These are phyloP conservation scores for Drosophila longiperda DNA, from an alignment of 2,888 invertebrate species.

Conservation along the genomic window DNA sequence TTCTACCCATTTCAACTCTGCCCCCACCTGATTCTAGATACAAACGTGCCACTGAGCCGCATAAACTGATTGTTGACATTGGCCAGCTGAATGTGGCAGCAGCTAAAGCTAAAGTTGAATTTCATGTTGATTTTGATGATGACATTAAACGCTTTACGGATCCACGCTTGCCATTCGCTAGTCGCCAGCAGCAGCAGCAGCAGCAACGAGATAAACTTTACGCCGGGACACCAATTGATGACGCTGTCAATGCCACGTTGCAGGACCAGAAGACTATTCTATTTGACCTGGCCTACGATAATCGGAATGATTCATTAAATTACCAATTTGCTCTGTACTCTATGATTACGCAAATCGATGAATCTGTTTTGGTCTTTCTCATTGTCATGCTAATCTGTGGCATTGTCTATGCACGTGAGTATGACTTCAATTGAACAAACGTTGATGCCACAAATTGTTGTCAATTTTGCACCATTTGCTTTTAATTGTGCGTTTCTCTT, in stretches of 20 bases:
- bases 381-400: conserved; percentile 85
- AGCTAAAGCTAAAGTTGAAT: conserved; percentile 11
- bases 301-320: conserved; percentile 78
- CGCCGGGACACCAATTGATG: conserved; percentile 30
- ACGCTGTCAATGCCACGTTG: conserved; percentile 5
- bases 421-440: conserved; percentile 7
- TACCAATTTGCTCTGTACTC: conserved; percentile 53
- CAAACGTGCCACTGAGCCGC: conserved; percentile 44
- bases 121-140: conserved; percentile 27
- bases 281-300: conserved; percentile 49
- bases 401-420: conserved; percentile 87
- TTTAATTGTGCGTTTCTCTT: conserved; percentile 17
- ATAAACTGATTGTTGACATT: conserved; percentile 60
- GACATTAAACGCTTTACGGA: conserved; percentile 63
- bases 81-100: conserved; percentile 27
- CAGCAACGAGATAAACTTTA: conserved; percentile 64
- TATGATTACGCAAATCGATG: conserved; percentile 79
- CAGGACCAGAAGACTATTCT: conserved; percentile 14
- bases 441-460: conserved; percentile 21
- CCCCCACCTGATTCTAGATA: conserved; percentile 47
- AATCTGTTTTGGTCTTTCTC: conserved; percentile 81
- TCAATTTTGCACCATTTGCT: conserved; percentile 1
- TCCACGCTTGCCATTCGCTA: conserved; percentile 32
- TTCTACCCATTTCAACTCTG: background rate
- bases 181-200: conserved; percentile 4